Base-by-base conservation (phyloP, 2,888 invertebrate genomes). In the Clusia tigrina region DNA sequence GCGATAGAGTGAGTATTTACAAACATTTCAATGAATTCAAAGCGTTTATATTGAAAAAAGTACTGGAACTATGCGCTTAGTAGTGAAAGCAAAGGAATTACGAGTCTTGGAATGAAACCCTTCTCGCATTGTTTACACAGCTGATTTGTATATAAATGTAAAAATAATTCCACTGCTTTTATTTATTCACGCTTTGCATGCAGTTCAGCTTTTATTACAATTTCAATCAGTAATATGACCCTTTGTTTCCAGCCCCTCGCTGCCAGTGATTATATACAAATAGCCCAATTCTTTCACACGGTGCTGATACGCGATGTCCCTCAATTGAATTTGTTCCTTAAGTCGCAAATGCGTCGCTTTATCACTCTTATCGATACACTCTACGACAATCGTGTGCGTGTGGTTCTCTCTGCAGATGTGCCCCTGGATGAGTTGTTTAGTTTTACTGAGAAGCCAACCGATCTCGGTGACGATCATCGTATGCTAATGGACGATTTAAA, bases 321-420 rank as follows among this genome's bases (percentile, higher is more conserved):
- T 1, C 89, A 91, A 78, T 85, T 99, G 78, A 93, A 90, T 74
- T 83, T 93, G 51, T 88, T 87, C 69, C 85, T 90, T 52, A 91
- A 94, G 81, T 93, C 95, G n/a, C 93, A 94, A 83, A 90, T 95
- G 58, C 87, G 98, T 76, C 87, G 99, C 69, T 99, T 99, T 82
- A 98, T 98, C 66, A 97, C 96, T 0, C 87, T 99, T 17, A 95
- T 99, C 72, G 99, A 99, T 82, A 96, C 97, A 0, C 86, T 99
- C 10, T 99, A 99, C 81, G 98, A 99, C 83, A 92, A 94, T 78
- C 90, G 89, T 86, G 94, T 96, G 65, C 86, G 90, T 80, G 88
- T 98, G 48, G 92, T 98, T 0, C 89, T 96, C 73, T 91, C 93
- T 10, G 92, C 97, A 0, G 92, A 91, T 70, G 90, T 88, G 59